Conservation (phyloP, 1,140 invertebrate genomes). For the Panagrolaimus sp. region DNA sequence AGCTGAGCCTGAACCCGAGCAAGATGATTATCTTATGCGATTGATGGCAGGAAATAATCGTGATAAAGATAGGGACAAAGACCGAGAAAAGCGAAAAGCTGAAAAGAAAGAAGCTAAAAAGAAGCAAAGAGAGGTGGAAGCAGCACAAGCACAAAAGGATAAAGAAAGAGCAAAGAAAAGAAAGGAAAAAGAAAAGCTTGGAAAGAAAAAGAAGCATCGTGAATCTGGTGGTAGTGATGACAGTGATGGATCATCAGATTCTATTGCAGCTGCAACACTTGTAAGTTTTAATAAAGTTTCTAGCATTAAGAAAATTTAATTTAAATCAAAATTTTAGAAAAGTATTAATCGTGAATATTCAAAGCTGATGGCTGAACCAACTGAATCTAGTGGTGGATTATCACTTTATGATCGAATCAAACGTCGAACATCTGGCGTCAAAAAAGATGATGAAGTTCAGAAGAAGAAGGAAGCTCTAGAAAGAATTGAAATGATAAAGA, state of each 20-base stretch:
- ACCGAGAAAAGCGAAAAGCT: background rate
- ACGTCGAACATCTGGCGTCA: background rate
- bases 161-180: background rate
- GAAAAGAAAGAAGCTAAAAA: conserved; percentile 3
- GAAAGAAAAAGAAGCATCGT: background rate
- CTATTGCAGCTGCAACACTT: background rate
- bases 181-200: background rate
- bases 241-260: background rate
- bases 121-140: no score
- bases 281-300: background rate
- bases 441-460: background rate
- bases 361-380: background rate
- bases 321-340: background rate
- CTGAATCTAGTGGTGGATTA: background rate
- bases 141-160: no score
- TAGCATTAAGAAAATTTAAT: background rate
- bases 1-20: background rate
- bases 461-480: conserved; percentile 1
- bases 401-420: background rate
- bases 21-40: background rate
- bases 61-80: background rate
- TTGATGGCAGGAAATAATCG: background rate
- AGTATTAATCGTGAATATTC: background rate
- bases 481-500: background rate
- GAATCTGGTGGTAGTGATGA: background rate